phyloP scores from a whole-genome alignment of 2,888 invertebrate genomes.

The Spilosoma lubricipeda region DNA sequence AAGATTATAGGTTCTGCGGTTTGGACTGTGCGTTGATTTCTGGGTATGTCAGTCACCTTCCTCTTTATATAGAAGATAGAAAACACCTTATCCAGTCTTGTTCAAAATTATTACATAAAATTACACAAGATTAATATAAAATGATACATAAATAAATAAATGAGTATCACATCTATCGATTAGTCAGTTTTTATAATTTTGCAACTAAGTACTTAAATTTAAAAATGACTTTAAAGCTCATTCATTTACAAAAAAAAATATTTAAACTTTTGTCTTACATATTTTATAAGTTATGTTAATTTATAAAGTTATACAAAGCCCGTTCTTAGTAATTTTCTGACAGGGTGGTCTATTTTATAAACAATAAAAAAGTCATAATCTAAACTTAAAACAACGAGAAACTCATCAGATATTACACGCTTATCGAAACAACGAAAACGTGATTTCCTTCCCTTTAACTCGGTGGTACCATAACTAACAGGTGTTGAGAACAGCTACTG shows the following conservation, averaged over 20 bases:
- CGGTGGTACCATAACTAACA: slow-evolving; percentile 57
- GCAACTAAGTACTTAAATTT: no score
- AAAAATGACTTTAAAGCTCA: no score
- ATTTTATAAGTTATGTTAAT: background rate
- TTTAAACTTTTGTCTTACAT: background rate
- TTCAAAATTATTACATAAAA: no score
- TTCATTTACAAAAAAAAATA: background rate
- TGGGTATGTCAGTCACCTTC: no score
- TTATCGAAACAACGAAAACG: slow-evolving; percentile 63
- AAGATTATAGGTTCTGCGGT: no score
- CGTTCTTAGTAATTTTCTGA: slow-evolving; percentile 22
- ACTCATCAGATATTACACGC: slow-evolving; percentile 74
- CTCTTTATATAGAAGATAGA: no score
- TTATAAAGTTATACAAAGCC: background rate
- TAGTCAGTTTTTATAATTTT: no score
- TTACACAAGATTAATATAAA: no score
- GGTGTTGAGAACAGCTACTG: slow-evolving; percentile 39
- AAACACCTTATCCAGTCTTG: no score
- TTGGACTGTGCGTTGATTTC: no score
- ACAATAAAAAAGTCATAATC: slow-evolving; percentile 53
- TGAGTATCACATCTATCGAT: no score
- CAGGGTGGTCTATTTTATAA: slow-evolving; percentile 59
- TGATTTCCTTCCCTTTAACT: slow-evolving; percentile 74
- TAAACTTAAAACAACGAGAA: slow-evolving; percentile 65
- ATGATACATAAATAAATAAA: no score